phyloP scores from a whole-genome alignment of 2,113 vertebrate genomes.

The Rutilus rutilus region DNA sequence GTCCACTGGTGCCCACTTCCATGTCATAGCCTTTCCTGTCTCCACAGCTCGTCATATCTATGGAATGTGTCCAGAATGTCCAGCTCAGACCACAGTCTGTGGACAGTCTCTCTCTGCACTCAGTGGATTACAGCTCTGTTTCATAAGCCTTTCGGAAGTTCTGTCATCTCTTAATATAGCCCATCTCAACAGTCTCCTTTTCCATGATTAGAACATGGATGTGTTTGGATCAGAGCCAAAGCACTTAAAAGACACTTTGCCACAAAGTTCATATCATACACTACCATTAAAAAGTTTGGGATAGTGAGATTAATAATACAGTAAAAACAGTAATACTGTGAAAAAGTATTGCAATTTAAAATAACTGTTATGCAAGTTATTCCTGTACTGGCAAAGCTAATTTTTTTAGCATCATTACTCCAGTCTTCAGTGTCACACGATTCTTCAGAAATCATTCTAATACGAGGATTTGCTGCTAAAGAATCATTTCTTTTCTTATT shows the following conservation, averaged over 20 bases:
- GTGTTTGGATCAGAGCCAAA: background rate
- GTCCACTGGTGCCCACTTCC: background rate
- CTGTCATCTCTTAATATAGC: constrained; percentile 29
- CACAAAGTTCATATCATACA: background rate
- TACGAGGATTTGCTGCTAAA: background rate
- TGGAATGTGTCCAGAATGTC: constrained; percentile 25
- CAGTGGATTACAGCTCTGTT: constrained; percentile 17
- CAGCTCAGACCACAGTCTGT: background rate
- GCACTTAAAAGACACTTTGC: background rate
- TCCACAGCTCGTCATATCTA: background rate
- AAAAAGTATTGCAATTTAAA: background rate
- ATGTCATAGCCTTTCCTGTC: constrained; percentile 16
- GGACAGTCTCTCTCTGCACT: constrained; percentile 28
- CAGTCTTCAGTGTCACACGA: background rate
- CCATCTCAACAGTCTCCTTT: constrained; percentile 13
- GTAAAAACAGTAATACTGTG: background rate
- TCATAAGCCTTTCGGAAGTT: constrained; percentile 34
- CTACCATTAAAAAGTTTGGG: background rate
- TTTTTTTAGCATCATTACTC: background rate
- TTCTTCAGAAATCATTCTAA: background rate
- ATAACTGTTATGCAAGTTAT: background rate
- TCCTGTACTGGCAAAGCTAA: background rate
- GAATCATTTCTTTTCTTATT: too few relatives aligned
- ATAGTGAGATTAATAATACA: background rate
- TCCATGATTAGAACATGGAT: constrained; percentile 35